phyloP scores from a whole-genome alignment of 1,140 invertebrate genomes.

The Trichomalopsis sarcophagae region DNA sequence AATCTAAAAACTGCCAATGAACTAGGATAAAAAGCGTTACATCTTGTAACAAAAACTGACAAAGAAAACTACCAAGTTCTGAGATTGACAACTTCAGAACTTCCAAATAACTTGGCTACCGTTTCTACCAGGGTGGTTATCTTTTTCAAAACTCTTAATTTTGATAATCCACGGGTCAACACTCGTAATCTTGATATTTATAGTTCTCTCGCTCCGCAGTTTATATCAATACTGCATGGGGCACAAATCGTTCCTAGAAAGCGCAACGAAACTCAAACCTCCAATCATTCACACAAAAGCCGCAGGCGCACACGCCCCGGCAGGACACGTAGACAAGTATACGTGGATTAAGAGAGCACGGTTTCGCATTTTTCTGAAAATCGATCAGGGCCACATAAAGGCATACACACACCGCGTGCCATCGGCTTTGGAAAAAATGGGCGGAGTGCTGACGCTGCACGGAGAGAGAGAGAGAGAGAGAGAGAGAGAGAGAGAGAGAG shows the following conservation, averaged over 20 bases:
- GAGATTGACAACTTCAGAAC: no score
- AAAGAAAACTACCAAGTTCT: no score
- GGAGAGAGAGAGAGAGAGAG: slow-evolving; percentile 33
- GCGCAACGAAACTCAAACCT: slow-evolving; percentile 8
- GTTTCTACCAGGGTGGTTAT: no score
- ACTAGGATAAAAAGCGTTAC: no score
- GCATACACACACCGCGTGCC: slow-evolving; percentile 44
- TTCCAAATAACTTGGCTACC: no score
- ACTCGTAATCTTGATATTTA: no score
- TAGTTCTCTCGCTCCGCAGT: no score
- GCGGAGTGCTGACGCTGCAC: slow-evolving; percentile 48
- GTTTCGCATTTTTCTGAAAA: slow-evolving; percentile 70
- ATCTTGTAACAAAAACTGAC: no score
- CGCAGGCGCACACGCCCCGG: not conserved
- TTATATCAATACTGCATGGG: not conserved
- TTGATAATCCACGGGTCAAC: no score
- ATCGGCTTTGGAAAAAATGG: slow-evolving; percentile 15
- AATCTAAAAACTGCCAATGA: no score
- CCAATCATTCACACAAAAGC: not conserved
- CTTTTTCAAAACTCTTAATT: no score
- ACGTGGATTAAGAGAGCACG: slow-evolving; percentile 42
- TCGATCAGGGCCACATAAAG: slow-evolving; percentile 57
- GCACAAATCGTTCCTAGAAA: not conserved
- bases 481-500: slow-evolving; percentile 55
- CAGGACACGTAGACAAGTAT: not conserved